Evolutionary conservation across 2,113 vertebrate genomes (phyloP), one percentile per base, ranked within the genome.

Genomic region (Nothoprocta perdicaria): DNA sequence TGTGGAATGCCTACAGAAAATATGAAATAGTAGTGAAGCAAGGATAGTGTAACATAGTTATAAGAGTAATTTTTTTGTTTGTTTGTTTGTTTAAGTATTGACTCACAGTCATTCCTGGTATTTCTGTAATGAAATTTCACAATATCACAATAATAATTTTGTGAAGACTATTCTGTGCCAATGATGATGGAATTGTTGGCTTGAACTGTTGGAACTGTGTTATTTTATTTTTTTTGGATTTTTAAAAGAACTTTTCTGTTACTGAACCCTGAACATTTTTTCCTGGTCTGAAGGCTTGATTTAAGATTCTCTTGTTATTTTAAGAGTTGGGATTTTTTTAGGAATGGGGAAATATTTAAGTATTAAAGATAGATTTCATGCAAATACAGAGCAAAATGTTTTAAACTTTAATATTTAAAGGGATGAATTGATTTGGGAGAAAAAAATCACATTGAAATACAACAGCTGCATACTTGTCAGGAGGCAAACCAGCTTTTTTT

Each of bases 61-160:
- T 0, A 14, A n/a, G 86, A 87, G 84, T 61, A 3, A 14, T 16
- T 57, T 76, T 57, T 74, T 84, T 52, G 5, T 83, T 72, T 72
- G 41, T 43, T 72, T 72, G 41, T 43, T 43, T 43, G 41, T 63
- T 52, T 35, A 87, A 80, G 38, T 23, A 52, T 63, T 74, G 40
- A 10, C 72, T 71, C 91, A n/a, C 33, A 93, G 67, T 72, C 46
- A 65, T 92, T 97, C 86, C 78, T 94, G 23, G 43, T 80, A 90
- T 41, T 73, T 71, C 53, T 90, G 58, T 86, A 95, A 89, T 95
- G 91, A 88, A 86, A 91, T 95, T 93, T 58, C 75, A 38, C 35
- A 38, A 38, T 38, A 38, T 27, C 46, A 67, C 57, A 61, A 75
- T 80, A 33, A 31, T 84, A 67, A 57, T 90, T 95, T 94, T 89